Conservation (phyloP, 1,140 invertebrate species). For the Ditylenchus dipsaci region DNA sequence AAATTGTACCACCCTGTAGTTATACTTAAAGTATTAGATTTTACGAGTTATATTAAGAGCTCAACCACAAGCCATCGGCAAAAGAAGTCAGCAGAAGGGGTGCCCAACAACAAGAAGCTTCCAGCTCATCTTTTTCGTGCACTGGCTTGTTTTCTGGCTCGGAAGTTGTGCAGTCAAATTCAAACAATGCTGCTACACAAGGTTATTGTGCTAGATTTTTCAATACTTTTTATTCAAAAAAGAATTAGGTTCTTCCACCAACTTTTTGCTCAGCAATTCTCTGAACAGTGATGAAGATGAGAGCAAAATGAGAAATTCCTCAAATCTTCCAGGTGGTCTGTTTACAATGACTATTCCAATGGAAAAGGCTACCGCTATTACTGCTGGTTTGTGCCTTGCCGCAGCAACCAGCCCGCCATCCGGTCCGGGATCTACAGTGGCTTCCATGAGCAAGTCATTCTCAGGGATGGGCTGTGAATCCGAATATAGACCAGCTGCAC, state of each 20-base stretch:
- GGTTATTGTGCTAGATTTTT: neutral
- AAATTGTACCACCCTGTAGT: too few relatives aligned
- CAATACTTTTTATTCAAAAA: neutral
- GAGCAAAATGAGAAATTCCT: neutral
- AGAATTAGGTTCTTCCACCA: neutral
- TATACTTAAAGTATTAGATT: too few relatives aligned
- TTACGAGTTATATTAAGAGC: neutral
- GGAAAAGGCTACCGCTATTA: slow-evolving; percentile 1
- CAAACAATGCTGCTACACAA: neutral
- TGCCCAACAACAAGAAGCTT: neutral
- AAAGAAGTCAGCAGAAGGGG: too few relatives aligned
- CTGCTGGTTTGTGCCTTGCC: too few relatives aligned
- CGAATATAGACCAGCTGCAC: neutral
- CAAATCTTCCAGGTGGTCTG: neutral
- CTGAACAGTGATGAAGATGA: neutral
- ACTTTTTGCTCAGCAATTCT: neutral
- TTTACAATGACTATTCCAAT: slow-evolving; percentile 23
- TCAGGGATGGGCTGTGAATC: slow-evolving; percentile 8
- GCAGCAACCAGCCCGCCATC: neutral
- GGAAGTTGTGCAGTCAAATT: neutral
- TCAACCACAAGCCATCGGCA: neutral
- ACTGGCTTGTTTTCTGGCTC: neutral
- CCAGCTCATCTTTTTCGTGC: neutral
- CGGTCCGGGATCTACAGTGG: neutral
- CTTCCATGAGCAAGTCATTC: neutral